Conservation (phyloP, 2,113 vertebrate genomes). For the Caranx ignobilis region DNA sequence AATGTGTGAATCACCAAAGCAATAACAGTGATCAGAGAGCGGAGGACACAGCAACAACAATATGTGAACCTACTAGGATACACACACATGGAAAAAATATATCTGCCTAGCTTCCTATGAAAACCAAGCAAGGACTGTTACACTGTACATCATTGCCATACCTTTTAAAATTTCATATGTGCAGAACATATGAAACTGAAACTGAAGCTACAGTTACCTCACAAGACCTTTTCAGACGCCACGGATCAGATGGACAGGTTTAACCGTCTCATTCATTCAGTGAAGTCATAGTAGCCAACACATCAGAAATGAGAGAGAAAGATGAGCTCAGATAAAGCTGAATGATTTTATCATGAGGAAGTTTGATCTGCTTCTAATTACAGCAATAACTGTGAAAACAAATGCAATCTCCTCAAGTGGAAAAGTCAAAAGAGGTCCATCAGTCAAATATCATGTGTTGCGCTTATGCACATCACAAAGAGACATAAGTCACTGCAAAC, state of each 20-base stretch:
- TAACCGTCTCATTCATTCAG: constrained; percentile 35
- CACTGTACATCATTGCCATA: constrained; percentile 40
- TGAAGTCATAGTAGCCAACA: constrained; percentile 15
- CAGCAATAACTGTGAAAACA: constrained; percentile 65
- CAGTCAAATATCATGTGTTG: not conserved
- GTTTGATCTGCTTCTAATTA: constrained; percentile 6
- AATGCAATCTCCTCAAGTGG: constrained; percentile 13
- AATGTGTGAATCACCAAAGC: constrained; percentile 76
- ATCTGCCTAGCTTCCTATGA: constrained; percentile 31
- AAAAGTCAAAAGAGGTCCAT: constrained; percentile 4
- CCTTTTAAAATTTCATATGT: constrained; percentile 44
- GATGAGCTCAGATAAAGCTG: not conserved
- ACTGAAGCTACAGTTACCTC: constrained; percentile 71
- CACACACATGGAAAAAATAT: not conserved
- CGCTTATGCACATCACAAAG: constrained; percentile 22
- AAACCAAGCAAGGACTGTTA: constrained; percentile 72
- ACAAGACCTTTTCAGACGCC: constrained; percentile 52
- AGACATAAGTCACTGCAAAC: not conserved
- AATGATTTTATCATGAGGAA: not conserved
- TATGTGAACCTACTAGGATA: not conserved
- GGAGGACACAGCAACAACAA: constrained; percentile 15
- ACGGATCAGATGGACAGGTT: constrained; percentile 21
- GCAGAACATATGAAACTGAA: constrained; percentile 26
- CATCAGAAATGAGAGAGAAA: not conserved
- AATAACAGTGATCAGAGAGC: constrained; percentile 58